A percentile compares a stretch with the other conserved stretches of the same genome.
phyloP scores from a whole-genome alignment of 1,140 invertebrate species.

The Neotoxoptera formosana region DNA sequence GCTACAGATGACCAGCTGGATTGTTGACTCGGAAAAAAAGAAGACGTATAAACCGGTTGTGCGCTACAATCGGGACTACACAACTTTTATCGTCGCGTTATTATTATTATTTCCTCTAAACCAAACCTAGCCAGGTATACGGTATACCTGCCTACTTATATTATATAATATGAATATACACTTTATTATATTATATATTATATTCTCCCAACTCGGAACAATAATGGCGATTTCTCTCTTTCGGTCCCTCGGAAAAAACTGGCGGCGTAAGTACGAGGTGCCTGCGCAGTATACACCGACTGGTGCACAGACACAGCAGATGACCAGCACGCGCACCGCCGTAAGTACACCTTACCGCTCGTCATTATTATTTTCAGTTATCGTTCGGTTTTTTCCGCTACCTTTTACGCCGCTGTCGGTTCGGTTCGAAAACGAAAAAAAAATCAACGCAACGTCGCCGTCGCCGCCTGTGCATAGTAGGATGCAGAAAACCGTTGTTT shows the following conservation, averaged over 20 bases:
- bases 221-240: slow-evolving; percentile 31
- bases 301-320: background rate
- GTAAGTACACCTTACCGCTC: background rate
- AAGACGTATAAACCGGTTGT: slow-evolving; percentile 53
- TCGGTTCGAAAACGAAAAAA: background rate
- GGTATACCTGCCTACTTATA: background rate
- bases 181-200: background rate
- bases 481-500: background rate
- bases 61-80: slow-evolving; percentile 23
- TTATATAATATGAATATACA: background rate
- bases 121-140: background rate
- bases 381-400: background rate
- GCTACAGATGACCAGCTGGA: slow-evolving; percentile 40
- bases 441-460: background rate
- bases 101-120: slow-evolving; percentile 48
- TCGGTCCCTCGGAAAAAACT: background rate
- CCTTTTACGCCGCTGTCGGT: background rate
- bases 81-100: slow-evolving; percentile 48
- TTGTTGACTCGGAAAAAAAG: slow-evolving; percentile 17
- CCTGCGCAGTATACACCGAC: background rate
- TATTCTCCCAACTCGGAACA: slow-evolving; percentile 19
- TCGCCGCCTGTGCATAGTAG: background rate
- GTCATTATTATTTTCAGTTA: background rate
- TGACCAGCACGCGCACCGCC: background rate
- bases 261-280: background rate